phyloP scores from a whole-genome alignment of 2,113 vertebrate genomes.

The Genyomyrus donnyi region DNA sequence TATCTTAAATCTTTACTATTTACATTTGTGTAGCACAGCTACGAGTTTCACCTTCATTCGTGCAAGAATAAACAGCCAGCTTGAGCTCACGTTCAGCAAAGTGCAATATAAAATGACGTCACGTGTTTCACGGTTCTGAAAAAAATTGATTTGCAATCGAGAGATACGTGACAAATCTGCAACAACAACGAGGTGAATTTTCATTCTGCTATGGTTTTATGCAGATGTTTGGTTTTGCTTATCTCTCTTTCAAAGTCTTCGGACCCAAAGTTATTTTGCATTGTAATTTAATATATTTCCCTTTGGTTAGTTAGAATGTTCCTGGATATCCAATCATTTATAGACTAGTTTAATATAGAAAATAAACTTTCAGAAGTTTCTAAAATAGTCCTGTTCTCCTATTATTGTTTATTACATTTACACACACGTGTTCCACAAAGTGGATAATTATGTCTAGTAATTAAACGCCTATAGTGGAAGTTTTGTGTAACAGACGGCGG shows the following conservation, averaged over 20 bases:
- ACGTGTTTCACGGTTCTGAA: neutral
- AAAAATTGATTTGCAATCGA: neutral
- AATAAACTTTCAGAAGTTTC: neutral
- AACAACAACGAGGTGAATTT: too few relatives aligned
- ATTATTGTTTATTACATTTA: neutral
- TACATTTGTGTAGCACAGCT: neutral
- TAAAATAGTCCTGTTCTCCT: neutral
- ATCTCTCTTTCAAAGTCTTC: neutral
- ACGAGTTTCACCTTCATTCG: neutral
- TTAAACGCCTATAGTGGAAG: neutral
- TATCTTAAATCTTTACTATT: neutral
- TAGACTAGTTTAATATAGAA: neutral
- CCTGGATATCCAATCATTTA: neutral
- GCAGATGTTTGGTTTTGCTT: neutral
- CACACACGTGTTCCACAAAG: neutral
- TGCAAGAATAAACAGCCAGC: neutral
- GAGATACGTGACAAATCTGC: too few relatives aligned
- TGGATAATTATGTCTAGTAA: neutral
- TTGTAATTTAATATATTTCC: neutral
- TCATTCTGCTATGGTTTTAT: too few relatives aligned
- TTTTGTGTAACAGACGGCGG: neutral
- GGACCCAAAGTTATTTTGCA: neutral
- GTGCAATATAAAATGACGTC: neutral
- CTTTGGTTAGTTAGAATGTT: neutral
- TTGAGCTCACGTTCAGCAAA: neutral